These are phyloP conservation scores for Euleptes europaea DNA, from an alignment of 2,113 vertebrate species.

Conservation along the genomic window DNA sequence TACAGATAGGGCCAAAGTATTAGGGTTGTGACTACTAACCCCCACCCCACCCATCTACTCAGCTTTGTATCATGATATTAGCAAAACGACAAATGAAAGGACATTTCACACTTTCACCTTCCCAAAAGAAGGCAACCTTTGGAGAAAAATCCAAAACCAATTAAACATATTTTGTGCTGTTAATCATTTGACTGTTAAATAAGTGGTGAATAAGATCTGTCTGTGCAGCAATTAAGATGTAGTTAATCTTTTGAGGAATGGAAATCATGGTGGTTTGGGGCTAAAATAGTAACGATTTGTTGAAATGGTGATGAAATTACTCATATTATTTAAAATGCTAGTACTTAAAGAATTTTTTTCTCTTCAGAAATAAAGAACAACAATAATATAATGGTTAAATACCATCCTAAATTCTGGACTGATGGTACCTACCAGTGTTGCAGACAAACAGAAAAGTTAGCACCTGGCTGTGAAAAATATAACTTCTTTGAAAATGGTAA, in stretches of 20 bases:
- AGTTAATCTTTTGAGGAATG: conserved; percentile 8
- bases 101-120: too few relatives aligned
- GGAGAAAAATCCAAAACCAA: background rate
- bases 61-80: background rate
- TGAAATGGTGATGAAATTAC: background rate
- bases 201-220: background rate
- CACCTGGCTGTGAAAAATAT: conserved; percentile 91
- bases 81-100: background rate
- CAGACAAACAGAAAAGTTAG: conserved; percentile 90
- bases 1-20: background rate
- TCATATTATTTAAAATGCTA: background rate
- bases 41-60: background rate
- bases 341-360: background rate
- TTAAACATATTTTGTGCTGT: background rate
- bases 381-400: conserved; percentile 83
- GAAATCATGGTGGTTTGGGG: background rate
- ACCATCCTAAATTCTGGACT: conserved; percentile 93
- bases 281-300: background rate
- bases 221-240: background rate
- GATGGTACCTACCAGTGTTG: conserved; percentile 93
- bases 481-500: conserved; percentile 88
- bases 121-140: background rate
- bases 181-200: background rate
- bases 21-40: background rate
- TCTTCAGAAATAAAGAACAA: conserved; percentile 90